Conservation (phyloP, 1,140 invertebrate species). For the Pseudobourletiella spinata region DNA sequence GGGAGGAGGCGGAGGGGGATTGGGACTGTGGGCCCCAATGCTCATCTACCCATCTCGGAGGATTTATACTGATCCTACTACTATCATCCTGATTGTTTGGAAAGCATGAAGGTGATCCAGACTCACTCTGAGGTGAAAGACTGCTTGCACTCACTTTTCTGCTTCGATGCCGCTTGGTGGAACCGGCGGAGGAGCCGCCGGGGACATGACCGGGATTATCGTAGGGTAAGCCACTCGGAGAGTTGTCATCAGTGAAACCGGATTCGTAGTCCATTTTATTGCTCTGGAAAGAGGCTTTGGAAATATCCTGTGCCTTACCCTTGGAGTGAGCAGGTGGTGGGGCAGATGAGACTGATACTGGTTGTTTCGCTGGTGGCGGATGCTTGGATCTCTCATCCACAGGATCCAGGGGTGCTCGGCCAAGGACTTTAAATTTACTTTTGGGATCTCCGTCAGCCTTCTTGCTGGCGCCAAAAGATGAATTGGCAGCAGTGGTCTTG, state of each 20-base stretch:
- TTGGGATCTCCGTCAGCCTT: conserved; percentile 14
- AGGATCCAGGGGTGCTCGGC: conserved; percentile 16
- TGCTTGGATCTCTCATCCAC: conserved; percentile 1
- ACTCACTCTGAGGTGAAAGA: conserved; percentile 31
- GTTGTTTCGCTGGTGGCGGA: background rate
- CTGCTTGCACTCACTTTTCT: conserved; percentile 29
- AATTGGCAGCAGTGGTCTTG: background rate
- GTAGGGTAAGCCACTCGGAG: background rate
- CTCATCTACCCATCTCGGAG: conserved; percentile 34
- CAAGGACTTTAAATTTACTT: conserved; percentile 32
- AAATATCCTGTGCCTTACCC: background rate
- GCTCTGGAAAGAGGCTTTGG: background rate
- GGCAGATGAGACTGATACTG: background rate
- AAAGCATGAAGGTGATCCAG: conserved; percentile 22
- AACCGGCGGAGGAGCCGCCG: background rate
- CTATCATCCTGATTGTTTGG: conserved; percentile 9
- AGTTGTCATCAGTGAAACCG: background rate
- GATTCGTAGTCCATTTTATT: background rate
- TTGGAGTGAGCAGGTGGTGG: too few species aligned
- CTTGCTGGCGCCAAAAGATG: conserved; percentile 1
- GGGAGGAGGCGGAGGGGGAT: conserved; percentile 30
- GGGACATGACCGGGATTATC: background rate
- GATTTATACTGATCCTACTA: conserved; percentile 16
- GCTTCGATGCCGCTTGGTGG: conserved; percentile 22
- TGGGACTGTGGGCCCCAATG: conserved; percentile 27